Evolutionary conservation across 2,888 invertebrate species (phyloP).

Genomic region (Ashinkailepas kermadecensis): DNA sequence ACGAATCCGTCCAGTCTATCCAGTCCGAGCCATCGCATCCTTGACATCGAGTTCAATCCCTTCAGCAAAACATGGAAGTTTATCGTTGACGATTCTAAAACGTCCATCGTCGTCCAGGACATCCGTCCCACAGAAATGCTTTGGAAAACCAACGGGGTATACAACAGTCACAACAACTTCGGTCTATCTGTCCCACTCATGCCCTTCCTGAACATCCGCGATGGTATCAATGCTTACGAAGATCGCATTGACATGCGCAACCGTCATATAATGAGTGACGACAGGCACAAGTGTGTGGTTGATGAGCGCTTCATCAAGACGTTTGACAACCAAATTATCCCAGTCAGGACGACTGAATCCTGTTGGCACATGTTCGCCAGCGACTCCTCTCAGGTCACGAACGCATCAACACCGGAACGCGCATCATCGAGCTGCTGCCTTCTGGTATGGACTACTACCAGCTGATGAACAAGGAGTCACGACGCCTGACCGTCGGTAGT

Average conservation of each 20-base stretch:
- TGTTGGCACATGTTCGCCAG: conserved; percentile 27
- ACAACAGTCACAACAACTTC: not conserved
- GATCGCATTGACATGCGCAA: not conserved
- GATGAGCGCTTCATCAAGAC: conserved; percentile 25
- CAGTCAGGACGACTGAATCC: not conserved
- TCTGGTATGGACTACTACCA: conserved; percentile 13
- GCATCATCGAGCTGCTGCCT: conserved; percentile 23
- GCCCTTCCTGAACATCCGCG: conserved; percentile 6
- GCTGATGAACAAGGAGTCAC: conserved; percentile 9
- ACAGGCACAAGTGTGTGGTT: conserved; percentile 23
- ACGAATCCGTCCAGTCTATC: not conserved
- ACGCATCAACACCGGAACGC: conserved; percentile 17
- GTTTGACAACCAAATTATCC: conserved; percentile 25
- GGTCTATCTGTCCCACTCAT: not conserved
- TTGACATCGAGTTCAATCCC: not conserved
- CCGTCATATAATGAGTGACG: not conserved
- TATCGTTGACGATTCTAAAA: not conserved
- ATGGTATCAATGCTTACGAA: not conserved
- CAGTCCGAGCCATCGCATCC: not conserved
- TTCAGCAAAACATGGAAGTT: not conserved
- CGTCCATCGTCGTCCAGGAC: not conserved
- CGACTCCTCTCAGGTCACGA: conserved; percentile 25
- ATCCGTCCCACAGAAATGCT: not conserved
- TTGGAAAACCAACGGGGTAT: not conserved
- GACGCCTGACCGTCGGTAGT: not conserved